Evolutionary conservation across 2,888 invertebrate species (phyloP), one percentile per base, ranked within the genome.

Genomic region (Perizoma affinitatum): DNA sequence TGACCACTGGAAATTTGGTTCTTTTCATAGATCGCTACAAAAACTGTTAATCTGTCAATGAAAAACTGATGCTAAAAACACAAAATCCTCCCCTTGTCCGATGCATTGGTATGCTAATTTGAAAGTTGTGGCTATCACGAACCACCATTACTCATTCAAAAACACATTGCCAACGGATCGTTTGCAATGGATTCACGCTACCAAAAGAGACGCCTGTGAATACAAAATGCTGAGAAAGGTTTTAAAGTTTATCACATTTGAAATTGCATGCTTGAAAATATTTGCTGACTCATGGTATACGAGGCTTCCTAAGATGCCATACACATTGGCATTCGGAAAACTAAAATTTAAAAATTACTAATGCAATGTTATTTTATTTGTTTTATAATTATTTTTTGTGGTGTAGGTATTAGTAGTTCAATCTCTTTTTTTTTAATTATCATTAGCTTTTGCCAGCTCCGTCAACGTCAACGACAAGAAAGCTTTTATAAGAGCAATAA

Each of bases 141-240:
- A 53, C 55, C 35, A 60, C 65, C 54, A 56, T 65, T 75, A 73
- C 78, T 74, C 74, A 72, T 79, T 78, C 70, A 72, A 73, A 78
- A 75, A 73, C 67, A 64, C 68, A 66, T 71, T 63, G 62, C 65
- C 56, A 74, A 70, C 68, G 65, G 62, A 69, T 68, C 66, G 66
- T 56, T n/a, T 45, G 46, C 54, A 69, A 76, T 69, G 65, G 65
- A 48, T 59, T 35, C 35, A 46, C 62, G 67, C 55, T 59, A 46
- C 22, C 61, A 47, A 67, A 63, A 62, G 63, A 65, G 63, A 65
- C 67, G 54, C 41, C 41, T 51, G 41, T 36, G 54, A 51, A 69
- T 64, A 61, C 61, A 56, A 58, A 63, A 63, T 63, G 47, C 41
- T 49, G 54, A 46, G 49, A 49, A 47, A 48, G 9, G 43, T 41